Conservation (phyloP, 2,113 vertebrate species). For the Melospiza georgiana region DNA sequence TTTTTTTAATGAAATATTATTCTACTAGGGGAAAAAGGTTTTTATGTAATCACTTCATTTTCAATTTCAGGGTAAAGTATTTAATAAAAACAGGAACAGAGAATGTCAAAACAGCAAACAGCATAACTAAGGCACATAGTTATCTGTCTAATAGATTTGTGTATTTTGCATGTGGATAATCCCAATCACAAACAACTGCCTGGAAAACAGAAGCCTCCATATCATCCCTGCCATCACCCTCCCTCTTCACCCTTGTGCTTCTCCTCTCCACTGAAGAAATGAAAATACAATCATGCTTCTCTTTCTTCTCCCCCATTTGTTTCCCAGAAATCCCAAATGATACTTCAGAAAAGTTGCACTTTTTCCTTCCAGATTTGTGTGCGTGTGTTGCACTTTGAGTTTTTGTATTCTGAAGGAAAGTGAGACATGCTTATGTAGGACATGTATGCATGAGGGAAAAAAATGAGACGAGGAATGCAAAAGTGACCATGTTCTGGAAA, state of each 20-base stretch:
- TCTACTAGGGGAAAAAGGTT: not conserved
- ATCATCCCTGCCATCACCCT: not conserved
- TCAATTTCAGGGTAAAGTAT: not conserved
- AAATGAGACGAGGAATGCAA: not conserved
- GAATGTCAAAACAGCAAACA: not conserved
- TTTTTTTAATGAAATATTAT: not conserved
- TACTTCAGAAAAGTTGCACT: not conserved
- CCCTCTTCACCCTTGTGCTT: not conserved
- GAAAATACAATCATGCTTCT: not conserved
- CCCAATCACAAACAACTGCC: not conserved
- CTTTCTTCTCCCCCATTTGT: not conserved
- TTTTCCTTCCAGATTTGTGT: not conserved
- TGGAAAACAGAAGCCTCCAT: not conserved
- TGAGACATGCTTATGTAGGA: not conserved
- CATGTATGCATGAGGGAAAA: not conserved
- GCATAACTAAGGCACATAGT: not conserved
- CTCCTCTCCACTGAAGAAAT: not conserved
- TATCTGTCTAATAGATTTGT: not conserved
- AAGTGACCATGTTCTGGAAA: not conserved
- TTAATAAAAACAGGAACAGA: not conserved
- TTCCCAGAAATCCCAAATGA: not conserved
- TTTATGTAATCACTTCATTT: not conserved
- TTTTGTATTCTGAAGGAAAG: not conserved
- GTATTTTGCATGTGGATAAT: not conserved
- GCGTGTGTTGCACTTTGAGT: not conserved